Evolutionary conservation across 2,113 vertebrate genomes (phyloP), one percentile per base, ranked within the genome.

Genomic region (Brachypodius melanocephalos): DNA sequence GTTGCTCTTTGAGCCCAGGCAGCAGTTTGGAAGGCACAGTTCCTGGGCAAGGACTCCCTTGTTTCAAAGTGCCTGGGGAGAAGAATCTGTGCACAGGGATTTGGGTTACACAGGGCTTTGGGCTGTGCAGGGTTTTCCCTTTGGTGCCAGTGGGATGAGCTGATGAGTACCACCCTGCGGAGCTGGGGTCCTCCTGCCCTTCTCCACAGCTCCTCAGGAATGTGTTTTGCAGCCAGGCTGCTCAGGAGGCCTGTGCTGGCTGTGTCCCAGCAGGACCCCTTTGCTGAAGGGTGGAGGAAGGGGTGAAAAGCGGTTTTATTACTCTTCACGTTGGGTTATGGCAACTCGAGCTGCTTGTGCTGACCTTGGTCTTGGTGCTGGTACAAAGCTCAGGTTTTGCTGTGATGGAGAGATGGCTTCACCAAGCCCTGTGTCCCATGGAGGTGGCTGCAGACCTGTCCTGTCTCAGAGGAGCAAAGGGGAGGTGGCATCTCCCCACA

Each of bases 301-400:
- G 57, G 26, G 3, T 21, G 6, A 38, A 38, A 38, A 38, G 38
- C 8, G 38, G 38, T 38, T 38, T 29, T 2, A 2, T 19, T 40
- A 10, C 25, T 34, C 0, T 0, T 8, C 7, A 57, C 0, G 0
- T 0, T 74, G 74, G 57, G 24, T 36, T n/a, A 1, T 32, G n/a
- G 25, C n/a, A 38, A 0, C 36, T 42, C 8, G 9, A 29, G 81
- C 84, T 55, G 51, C 69, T 48, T 13, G 40, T 62, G 9, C 75
- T 18, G 3, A 0, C 74, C 17, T 5, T n/a, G 29, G 59, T 2
- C 22, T 1, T 26, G 52, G 13, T n/a, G 29, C 28, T 74, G 69
- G 28, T 17, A 1, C 0, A 0, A 43, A 57, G n/a, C 12, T 3
- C 0, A 8, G 17, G 19, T 24, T 74, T 46, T 46, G 81, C 69